These are phyloP conservation scores for Lateolabrax maculatus DNA, from an alignment of 2,797 vertebrate genomes.

Conservation along the genomic window DNA sequence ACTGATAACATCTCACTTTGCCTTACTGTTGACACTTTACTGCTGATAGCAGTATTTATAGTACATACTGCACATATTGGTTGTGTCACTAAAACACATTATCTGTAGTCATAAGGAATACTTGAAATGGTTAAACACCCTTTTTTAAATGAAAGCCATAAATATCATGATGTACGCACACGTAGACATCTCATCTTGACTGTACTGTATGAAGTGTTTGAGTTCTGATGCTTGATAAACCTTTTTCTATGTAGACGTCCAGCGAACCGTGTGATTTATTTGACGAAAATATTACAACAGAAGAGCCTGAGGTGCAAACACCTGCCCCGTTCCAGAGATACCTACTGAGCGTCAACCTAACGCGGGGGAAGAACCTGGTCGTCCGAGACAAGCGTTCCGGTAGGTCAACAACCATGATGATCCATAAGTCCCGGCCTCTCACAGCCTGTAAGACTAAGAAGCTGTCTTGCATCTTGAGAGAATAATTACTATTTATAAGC, in stretches of 20 bases:
- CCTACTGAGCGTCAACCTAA: slow-evolving; percentile 92
- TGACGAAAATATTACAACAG: slow-evolving; percentile 49
- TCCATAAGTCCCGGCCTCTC: not conserved
- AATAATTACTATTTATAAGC: slow-evolving; percentile 21
- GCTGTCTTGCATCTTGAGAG: not conserved
- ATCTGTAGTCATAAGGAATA: not conserved
- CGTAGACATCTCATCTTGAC: not conserved
- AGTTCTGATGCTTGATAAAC: slow-evolving; percentile 13
- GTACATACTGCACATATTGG: not conserved
- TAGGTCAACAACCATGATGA: slow-evolving; percentile 74
- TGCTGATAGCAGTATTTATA: not conserved
- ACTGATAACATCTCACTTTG: slow-evolving; percentile 32
- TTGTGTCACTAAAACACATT: not conserved
- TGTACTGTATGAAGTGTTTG: not conserved
- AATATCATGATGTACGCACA: not conserved
- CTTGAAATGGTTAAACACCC: not conserved
- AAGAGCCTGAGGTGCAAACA: slow-evolving; percentile 70
- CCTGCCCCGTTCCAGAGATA: slow-evolving; percentile 85
- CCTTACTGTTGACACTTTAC: not conserved
- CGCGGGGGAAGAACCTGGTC: slow-evolving; percentile 92
- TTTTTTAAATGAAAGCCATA: not conserved
- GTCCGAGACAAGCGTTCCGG: slow-evolving; percentile 92
- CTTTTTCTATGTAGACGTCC: slow-evolving; percentile 46
- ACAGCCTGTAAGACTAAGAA: not conserved
- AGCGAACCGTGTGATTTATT: slow-evolving; percentile 62